Evolutionary conservation across 1,140 invertebrate species (phyloP).

Genomic region (Ladona fulva): DNA sequence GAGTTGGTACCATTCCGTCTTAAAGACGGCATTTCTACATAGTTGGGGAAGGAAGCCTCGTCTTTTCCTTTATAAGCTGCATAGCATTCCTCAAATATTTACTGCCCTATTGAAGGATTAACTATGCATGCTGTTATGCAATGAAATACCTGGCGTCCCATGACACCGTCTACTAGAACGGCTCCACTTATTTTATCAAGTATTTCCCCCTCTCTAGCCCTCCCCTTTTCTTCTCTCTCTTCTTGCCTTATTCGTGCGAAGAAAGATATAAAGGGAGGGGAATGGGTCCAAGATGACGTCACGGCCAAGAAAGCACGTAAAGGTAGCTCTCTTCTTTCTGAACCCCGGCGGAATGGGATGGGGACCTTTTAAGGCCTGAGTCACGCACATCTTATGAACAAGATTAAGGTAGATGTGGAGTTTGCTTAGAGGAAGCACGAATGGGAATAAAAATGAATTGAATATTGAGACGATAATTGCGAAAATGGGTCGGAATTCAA

Average conservation of each 20-base stretch:
- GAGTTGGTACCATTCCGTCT: background rate
- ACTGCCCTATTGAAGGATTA: background rate
- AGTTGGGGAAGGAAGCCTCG: background rate
- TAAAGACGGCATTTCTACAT: background rate
- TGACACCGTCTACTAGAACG: background rate
- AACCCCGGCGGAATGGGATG: background rate
- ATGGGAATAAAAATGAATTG: constrained; percentile 2
- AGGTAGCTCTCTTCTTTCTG: background rate
- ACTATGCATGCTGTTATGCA: background rate
- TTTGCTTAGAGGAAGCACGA: background rate
- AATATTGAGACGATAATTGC: background rate
- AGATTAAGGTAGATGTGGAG: background rate
- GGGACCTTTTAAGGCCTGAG: background rate
- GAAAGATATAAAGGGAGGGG: background rate
- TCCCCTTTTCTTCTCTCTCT: background rate
- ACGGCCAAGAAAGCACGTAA: background rate
- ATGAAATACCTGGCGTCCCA: background rate
- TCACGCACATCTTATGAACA: background rate
- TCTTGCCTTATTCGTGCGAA: background rate
- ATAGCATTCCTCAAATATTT: background rate
- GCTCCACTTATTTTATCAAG: background rate
- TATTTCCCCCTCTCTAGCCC: background rate
- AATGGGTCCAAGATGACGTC: background rate
- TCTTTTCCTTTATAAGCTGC: background rate
- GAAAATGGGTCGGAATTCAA: background rate